Evolutionary conservation across 1,140 invertebrate genomes (phyloP).

Genomic region (Drosophila gunungcola): DNA sequence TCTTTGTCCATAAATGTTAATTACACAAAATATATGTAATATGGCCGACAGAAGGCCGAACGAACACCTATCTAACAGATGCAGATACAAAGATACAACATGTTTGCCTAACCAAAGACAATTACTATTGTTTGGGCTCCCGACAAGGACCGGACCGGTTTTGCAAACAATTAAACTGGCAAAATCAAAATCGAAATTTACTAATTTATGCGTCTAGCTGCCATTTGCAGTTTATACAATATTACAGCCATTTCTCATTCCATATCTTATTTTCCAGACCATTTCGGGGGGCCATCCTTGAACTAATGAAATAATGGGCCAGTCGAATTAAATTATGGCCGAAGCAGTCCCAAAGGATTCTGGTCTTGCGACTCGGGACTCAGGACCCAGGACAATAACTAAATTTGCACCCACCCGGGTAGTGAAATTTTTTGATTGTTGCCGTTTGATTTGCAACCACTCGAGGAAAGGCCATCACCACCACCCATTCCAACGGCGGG

Average conservation of each 20-base stretch:
- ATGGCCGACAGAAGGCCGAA: constrained; percentile 29
- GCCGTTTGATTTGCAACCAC: constrained; percentile 70
- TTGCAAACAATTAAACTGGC: constrained; percentile 77
- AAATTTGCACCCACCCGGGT: constrained; percentile 74
- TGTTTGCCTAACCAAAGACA: constrained; percentile 67
- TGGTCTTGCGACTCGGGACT: constrained; percentile 8
- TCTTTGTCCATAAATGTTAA: constrained; percentile 71
- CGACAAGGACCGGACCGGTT: constrained; percentile 3
- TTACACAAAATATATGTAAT: constrained; percentile 50
- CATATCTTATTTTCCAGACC: neutral
- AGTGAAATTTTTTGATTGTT: constrained; percentile 76
- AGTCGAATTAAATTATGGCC: constrained; percentile 76
- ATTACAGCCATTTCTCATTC: constrained; percentile 17
- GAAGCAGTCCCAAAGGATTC: constrained; percentile 60
- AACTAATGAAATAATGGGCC: constrained; percentile 81
- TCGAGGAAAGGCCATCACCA: constrained; percentile 13
- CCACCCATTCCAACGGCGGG: constrained; percentile 16
- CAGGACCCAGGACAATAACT: constrained; percentile 66
- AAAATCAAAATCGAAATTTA: constrained; percentile 82
- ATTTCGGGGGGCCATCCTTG: constrained; percentile 36
- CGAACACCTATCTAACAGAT: constrained; percentile 38
- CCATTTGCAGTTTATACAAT: constrained; percentile 62
- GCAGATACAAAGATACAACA: constrained; percentile 75
- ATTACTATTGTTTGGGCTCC: constrained; percentile 23
- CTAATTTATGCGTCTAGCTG: constrained; percentile 81